Evolutionary conservation across 2,797 vertebrate species (phyloP).

Genomic region (Gambelia wislizenii): DNA sequence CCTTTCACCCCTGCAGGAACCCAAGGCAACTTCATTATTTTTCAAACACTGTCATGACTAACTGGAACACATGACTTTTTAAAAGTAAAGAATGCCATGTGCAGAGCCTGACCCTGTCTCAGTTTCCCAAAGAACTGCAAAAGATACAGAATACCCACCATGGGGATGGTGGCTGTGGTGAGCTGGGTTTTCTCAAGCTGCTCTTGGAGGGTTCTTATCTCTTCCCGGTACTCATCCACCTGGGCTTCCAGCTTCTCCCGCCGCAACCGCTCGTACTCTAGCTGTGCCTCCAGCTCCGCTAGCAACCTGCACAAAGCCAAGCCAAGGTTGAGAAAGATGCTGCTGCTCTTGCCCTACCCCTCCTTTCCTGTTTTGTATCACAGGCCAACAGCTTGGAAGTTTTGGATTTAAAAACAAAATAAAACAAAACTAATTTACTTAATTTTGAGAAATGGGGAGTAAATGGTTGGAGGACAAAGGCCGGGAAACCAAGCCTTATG

Average conservation of each 20-base stretch:
- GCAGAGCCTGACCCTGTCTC: no score
- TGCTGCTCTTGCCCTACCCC: background rate
- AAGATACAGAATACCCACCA: conserved; percentile 58
- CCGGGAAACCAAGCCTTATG: no score
- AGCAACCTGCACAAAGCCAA: conserved; percentile 69
- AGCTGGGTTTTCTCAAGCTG: conserved; percentile 47
- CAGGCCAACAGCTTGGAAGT: no score
- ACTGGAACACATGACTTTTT: no score
- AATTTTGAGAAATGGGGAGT: no score
- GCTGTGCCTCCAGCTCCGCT: conserved; percentile 77
- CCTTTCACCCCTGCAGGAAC: no score
- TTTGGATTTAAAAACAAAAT: no score
- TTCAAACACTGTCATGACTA: no score
- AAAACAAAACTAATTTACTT: no score
- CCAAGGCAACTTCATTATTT: no score
- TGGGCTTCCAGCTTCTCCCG: conserved; percentile 82
- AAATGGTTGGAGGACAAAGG: no score
- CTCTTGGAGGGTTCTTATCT: conserved; percentile 72
- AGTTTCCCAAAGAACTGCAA: background rate
- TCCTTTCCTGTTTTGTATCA: no score
- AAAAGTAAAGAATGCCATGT: background rate
- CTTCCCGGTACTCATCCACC: conserved; percentile 77
- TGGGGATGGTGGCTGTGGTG: fast-evolving
- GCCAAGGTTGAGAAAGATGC: background rate
- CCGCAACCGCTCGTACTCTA: conserved; percentile 79